These are phyloP conservation scores for Melanotaenia duboulayi DNA, from an alignment of 2,113 vertebrate species.

Conservation along the genomic window DNA sequence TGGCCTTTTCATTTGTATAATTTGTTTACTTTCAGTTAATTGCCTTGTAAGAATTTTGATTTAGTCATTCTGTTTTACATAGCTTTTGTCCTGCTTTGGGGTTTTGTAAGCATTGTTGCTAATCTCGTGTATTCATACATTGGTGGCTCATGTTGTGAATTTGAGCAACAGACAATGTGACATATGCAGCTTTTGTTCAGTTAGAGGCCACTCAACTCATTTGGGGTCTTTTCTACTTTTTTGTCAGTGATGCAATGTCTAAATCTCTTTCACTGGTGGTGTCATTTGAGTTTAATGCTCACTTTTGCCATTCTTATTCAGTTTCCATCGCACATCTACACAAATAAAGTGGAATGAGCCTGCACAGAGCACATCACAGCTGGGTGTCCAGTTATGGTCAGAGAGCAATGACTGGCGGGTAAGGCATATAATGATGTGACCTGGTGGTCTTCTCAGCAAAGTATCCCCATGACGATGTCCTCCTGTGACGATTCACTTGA, in stretches of 20 bases:
- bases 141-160: background rate
- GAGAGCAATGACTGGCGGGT: constrained; percentile 46
- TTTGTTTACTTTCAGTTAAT: constrained; percentile 7
- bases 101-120: background rate
- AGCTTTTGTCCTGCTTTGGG: background rate
- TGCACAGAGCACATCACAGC: constrained; percentile 41
- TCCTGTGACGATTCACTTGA: constrained; percentile 27
- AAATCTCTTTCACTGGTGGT: constrained; percentile 7
- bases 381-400: constrained; percentile 54
- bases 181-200: background rate
- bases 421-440: constrained; percentile 58
- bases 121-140: background rate
- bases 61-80: background rate
- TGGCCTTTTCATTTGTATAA: constrained; percentile 1
- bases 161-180: background rate
- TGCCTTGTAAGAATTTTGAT: background rate
- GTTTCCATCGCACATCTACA: constrained; percentile 56
- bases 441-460: constrained; percentile 49
- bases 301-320: constrained; percentile 30
- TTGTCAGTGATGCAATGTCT: background rate
- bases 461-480: constrained; percentile 43
- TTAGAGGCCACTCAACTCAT: background rate
- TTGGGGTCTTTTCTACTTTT: background rate
- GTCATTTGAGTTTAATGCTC: constrained; percentile 21
- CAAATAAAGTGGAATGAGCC: constrained; percentile 33